These are phyloP conservation scores for Probosciger aterrimus DNA, from an alignment of 2,113 vertebrate genomes.

Conservation along the genomic window DNA sequence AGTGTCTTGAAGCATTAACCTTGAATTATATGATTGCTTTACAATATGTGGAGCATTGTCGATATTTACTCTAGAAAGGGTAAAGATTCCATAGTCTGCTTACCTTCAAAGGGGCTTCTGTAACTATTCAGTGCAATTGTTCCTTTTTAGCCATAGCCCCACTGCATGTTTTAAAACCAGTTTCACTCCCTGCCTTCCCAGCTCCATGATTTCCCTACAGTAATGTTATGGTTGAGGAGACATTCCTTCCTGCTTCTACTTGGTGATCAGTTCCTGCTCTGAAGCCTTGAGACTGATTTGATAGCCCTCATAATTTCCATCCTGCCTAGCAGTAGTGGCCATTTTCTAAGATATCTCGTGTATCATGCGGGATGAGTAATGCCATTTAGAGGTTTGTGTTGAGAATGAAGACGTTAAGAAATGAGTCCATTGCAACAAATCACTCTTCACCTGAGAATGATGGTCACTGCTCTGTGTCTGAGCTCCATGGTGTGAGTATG, in stretches of 20 bases:
- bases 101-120: background rate
- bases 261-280: background rate
- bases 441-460: background rate
- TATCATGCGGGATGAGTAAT: background rate
- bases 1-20: slow-evolving; percentile 48
- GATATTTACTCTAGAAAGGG: background rate
- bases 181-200: background rate
- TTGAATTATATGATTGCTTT: slow-evolving; percentile 50
- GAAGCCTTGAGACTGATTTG: background rate
- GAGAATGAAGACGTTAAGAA: background rate
- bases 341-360: background rate
- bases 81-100: background rate
- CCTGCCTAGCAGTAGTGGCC: background rate
- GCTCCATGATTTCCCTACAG: background rate
- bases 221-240: background rate
- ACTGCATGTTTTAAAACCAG: background rate
- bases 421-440: background rate
- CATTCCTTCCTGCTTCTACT: background rate
- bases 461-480: background rate
- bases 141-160: background rate
- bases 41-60: background rate
- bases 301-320: background rate
- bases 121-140: background rate
- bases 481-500: background rate
- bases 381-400: background rate